These are phyloP conservation scores for Cabera pusaria DNA, from an alignment of 2,888 invertebrate species.

Conservation along the genomic window DNA sequence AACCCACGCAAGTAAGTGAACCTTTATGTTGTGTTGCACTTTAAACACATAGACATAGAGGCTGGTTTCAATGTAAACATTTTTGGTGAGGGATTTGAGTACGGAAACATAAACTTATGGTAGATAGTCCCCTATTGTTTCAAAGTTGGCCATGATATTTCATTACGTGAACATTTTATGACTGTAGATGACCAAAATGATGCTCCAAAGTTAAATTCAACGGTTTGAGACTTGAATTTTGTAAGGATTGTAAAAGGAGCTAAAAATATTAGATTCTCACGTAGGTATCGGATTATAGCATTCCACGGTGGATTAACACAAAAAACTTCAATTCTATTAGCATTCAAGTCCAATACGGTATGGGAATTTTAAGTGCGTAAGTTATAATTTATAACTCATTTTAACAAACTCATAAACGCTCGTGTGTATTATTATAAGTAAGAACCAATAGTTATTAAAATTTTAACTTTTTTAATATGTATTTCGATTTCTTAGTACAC, in stretches of 20 bases:
- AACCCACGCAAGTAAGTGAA: slow-evolving; percentile 58
- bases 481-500: too few species aligned
- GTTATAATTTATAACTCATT: too few species aligned
- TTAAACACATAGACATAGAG: slow-evolving; percentile 40
- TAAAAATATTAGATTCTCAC: slow-evolving; percentile 33
- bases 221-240: slow-evolving; percentile 13
- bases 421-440: too few species aligned
- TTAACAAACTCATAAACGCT: too few species aligned
- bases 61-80: slow-evolving; percentile 32
- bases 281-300: slow-evolving; percentile 51
- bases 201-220: slow-evolving; percentile 4
- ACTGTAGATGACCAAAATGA: slow-evolving; percentile 9
- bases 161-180: slow-evolving; percentile 17
- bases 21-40: slow-evolving; percentile 31
- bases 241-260: slow-evolving; percentile 23
- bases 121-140: slow-evolving; percentile 32
- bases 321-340: slow-evolving; percentile 39
- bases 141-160: slow-evolving; percentile 25
- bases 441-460: too few species aligned
- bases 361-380: slow-evolving; percentile 35
- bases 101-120: slow-evolving; percentile 20
- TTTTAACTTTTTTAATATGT: too few species aligned
- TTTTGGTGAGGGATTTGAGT: slow-evolving; percentile 16
- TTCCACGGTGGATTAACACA: slow-evolving; percentile 50
- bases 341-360: slow-evolving; percentile 26